Base-by-base conservation (phyloP, 2,888 invertebrate genomes). In the Lasioglossum pauxillum region DNA sequence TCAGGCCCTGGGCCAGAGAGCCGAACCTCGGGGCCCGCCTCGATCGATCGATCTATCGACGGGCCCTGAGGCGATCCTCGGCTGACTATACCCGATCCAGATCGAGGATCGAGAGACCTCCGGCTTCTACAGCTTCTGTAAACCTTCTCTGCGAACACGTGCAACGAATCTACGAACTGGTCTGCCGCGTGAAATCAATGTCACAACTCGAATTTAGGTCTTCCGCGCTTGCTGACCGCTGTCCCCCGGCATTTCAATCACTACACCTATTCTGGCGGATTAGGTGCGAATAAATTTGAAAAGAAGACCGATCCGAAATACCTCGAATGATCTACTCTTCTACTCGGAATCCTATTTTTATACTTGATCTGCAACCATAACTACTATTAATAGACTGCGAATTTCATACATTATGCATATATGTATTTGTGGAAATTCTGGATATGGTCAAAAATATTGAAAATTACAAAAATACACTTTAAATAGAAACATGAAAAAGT, bases 31-130 rank as follows among this genome's bases (percentile, higher is more conserved):
- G 4, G 84, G 85, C 49, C 71, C 78, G 78, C 38, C 74, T 75
- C 85, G 76, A 88, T 84, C 82, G 86, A 88, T 87, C 46, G 81
- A 73, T 87, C 38, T 80, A 76, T 53, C 23, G 23, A 57, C 67
- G 35, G 84, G 85, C 85, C 81, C 38, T 67, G 80, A 80, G 86
- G 86, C 76, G 79, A 86, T 76, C 83, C 53, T 23, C 53, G 53
- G 23, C 23, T n/a, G n/a, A 44, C 82, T 27, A 60, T 71, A 67
- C 60, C 49, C 75, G 82, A 78, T 81, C 77, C 67, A 57, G 78
- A 80, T 87, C 84, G 75, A 72, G 44, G 74, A 82, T 81, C 76
- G 31, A 84, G 80, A 83, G 35, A 38, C 79, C 78, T 72, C 83
- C 77, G 79, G 64, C 79, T 53, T 49, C 49, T 49, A 49, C 49